phyloP scores from a whole-genome alignment of 2,113 vertebrate genomes.

The Clarias batrachus region DNA sequence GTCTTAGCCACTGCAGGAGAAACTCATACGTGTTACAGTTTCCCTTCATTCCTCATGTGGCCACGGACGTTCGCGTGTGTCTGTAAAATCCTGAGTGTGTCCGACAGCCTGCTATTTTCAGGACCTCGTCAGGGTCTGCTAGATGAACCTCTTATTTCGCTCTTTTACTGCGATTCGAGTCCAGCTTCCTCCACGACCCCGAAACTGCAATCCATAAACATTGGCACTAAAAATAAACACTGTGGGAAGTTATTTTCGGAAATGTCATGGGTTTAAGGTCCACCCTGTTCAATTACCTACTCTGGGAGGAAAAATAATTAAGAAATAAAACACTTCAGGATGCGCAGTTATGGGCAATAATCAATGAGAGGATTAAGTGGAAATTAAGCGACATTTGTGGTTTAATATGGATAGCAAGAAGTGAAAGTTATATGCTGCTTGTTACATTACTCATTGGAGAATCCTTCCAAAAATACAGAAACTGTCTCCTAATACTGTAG shows the following conservation, averaged over 20 bases:
- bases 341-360: background rate
- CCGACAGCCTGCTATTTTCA: conserved; percentile 42
- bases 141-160: conserved; percentile 21
- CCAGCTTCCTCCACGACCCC: conserved; percentile 3
- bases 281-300: background rate
- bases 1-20: background rate
- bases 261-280: background rate
- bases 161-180: conserved; percentile 23
- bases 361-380: background rate
- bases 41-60: conserved; percentile 43
- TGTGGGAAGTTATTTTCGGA: background rate
- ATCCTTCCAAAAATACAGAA: background rate
- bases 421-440: background rate
- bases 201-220: background rate
- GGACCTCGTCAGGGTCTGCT: conserved; percentile 34
- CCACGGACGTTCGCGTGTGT: conserved; percentile 28
- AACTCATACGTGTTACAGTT: conserved; percentile 8
- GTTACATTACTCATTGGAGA: background rate
- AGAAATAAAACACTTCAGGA: background rate
- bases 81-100: conserved; percentile 50
- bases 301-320: background rate
- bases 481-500: background rate
- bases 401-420: too few relatives aligned
- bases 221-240: background rate
- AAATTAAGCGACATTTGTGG: background rate